phyloP scores from a whole-genome alignment of 1,140 invertebrate species.

The Nephotettix cincticeps region DNA sequence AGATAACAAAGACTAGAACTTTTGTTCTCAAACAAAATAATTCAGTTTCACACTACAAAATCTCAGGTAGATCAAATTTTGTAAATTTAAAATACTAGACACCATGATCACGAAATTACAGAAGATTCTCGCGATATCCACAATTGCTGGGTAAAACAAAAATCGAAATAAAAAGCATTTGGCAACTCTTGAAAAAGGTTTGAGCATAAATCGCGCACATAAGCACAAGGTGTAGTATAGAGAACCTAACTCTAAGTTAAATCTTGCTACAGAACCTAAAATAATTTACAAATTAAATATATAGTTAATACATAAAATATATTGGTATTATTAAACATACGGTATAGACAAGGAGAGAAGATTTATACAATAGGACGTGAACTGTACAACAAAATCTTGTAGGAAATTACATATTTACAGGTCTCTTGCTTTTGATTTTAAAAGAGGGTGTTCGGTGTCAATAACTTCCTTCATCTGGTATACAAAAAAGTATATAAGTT shows the following conservation, averaged over 20 bases:
- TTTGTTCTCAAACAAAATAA: not conserved
- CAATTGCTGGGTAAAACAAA: not conserved
- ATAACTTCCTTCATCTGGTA: too few relatives aligned
- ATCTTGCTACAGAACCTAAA: slow-evolving; percentile 12
- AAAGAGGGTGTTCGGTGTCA: not conserved
- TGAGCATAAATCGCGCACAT: slow-evolving; percentile 11
- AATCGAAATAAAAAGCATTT: not conserved
- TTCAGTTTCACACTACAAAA: not conserved
- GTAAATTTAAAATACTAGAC: slow-evolving; percentile 6
- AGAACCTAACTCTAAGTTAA: not conserved
- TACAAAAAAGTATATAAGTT: too few relatives aligned
- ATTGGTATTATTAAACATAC: slow-evolving; percentile 12
- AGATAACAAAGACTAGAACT: slow-evolving; percentile 4
- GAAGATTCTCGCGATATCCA: not conserved
- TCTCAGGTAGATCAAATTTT: slow-evolving; percentile 8
- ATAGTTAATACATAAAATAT: slow-evolving; percentile 28
- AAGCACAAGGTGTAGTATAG: slow-evolving; percentile 1
- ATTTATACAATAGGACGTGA: slow-evolving; percentile 1
- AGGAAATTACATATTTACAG: slow-evolving; percentile 18
- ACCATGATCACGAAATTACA: not conserved
- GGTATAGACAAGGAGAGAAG: not conserved
- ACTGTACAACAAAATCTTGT: slow-evolving; percentile 12
- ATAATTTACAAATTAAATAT: slow-evolving; percentile 27
- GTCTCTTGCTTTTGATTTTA: not conserved
- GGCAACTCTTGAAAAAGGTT: slow-evolving; percentile 3